phyloP scores from a whole-genome alignment of 1,140 invertebrate species.

The Xylocopa sonorina region DNA sequence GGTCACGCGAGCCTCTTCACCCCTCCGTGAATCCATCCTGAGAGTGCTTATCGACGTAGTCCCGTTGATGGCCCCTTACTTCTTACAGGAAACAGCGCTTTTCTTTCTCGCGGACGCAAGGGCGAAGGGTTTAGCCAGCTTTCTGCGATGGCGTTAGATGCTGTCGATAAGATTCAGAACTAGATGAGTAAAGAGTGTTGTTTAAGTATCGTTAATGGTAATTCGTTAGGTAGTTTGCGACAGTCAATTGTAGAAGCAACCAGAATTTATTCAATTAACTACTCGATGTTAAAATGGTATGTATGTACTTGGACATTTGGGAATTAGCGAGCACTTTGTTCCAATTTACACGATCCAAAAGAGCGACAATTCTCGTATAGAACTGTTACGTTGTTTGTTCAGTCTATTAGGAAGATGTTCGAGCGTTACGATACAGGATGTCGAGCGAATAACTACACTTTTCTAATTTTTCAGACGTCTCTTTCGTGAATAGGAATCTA shows the following conservation, averaged over 20 bases:
- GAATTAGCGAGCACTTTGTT: not conserved
- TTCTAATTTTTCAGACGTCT: not conserved
- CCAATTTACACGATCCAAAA: not conserved
- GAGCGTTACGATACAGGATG: too few species aligned
- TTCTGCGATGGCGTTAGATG: not conserved
- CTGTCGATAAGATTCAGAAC: not conserved
- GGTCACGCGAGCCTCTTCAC: slow-evolving; percentile 40
- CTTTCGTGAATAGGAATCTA: too few species aligned
- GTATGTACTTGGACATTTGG: not conserved
- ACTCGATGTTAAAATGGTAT: not conserved
- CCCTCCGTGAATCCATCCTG: slow-evolving; percentile 37
- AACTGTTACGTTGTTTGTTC: not conserved
- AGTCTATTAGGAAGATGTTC: not conserved
- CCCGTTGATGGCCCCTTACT: slow-evolving; percentile 21
- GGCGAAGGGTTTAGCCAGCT: too few species aligned
- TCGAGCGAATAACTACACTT: not conserved
- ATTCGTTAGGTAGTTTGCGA: not conserved
- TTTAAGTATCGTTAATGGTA: not conserved
- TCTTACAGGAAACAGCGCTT: not conserved
- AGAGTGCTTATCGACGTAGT: slow-evolving; percentile 55
- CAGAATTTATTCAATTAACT: not conserved
- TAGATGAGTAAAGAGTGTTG: too few species aligned
- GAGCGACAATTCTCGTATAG: not conserved
- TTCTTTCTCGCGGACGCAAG: not conserved
- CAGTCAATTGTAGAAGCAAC: too few species aligned